Conservation (phyloP, 2,888 invertebrate species). For the Drosophila acutilabella region DNA sequence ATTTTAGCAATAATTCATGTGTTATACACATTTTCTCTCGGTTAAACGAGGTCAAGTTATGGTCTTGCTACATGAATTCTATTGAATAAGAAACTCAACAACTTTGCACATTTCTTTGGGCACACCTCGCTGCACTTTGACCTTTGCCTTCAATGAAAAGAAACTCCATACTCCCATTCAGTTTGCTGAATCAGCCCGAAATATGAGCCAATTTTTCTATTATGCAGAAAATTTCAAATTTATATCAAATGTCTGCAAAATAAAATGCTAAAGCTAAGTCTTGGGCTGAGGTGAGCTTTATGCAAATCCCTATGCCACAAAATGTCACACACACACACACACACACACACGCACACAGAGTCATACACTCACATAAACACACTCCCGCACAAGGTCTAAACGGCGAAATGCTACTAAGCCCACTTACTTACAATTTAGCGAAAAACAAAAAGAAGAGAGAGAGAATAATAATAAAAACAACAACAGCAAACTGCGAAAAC, state of each 20-base stretch:
- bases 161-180: background rate
- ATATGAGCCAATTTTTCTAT: constrained; percentile 27
- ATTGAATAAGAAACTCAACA: background rate
- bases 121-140: constrained; percentile 49
- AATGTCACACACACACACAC: constrained; percentile 46
- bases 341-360: constrained; percentile 40
- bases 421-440: constrained; percentile 80
- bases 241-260: constrained; percentile 61
- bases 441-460: constrained; percentile 38
- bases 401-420: constrained; percentile 77
- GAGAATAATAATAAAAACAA: constrained; percentile 54
- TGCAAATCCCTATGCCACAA: constrained; percentile 68
- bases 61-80: background rate
- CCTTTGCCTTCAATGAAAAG: constrained; percentile 42
- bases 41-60: background rate
- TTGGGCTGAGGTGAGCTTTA: constrained; percentile 67
- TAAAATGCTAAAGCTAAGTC: constrained; percentile 69
- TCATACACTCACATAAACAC: constrained; percentile 5
- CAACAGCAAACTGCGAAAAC: constrained; percentile 67
- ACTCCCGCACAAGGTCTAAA: constrained; percentile 52
- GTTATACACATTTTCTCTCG: background rate
- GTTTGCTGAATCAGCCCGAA: background rate
- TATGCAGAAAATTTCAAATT: constrained; percentile 45
- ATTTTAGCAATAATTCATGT: background rate
- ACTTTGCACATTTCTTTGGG: background rate